Conservation (phyloP, 2,113 vertebrate genomes). For the Paradisaea rubra region DNA sequence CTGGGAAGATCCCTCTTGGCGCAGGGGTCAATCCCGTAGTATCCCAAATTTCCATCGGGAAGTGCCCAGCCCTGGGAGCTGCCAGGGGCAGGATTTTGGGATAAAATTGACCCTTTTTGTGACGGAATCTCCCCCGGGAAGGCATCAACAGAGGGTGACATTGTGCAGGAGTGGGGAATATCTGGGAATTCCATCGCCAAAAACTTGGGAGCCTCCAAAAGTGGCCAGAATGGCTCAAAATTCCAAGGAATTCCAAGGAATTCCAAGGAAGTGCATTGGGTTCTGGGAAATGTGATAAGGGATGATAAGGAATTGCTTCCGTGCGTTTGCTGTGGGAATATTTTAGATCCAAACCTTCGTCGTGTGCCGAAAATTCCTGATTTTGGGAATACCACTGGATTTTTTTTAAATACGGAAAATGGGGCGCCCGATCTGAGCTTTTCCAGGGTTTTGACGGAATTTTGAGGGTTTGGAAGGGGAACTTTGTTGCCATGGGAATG, state of each 20-base stretch:
- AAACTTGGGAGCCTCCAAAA: not conserved
- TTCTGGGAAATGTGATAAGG: not conserved
- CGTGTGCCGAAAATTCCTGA: not conserved
- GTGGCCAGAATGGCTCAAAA: not conserved
- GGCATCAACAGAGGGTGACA: slow-evolving; percentile 44
- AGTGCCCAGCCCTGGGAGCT: not conserved
- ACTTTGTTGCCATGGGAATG: not conserved
- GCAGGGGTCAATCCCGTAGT: not conserved
- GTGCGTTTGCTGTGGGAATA: not conserved
- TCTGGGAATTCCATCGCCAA: not conserved
- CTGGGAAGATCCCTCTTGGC: not conserved
- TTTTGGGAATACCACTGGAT: not conserved
- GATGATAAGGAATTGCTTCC: not conserved
- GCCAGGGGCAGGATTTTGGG: not conserved
- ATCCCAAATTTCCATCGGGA: not conserved
- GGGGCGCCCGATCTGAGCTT: rapidly evolving
- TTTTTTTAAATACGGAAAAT: not conserved
- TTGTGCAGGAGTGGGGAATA: slow-evolving; percentile 16
- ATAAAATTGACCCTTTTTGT: not conserved
- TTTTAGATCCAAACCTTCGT: not conserved
- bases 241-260: not conserved
- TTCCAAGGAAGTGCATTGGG: not conserved
- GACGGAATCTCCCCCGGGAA: not conserved
- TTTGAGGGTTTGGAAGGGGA: not conserved
- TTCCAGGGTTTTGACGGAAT: not conserved